A percentile compares a stretch with the other conserved stretches of the same genome.
Evolutionary conservation across 2,888 invertebrate species (phyloP).

Genomic region (Atrina japonica): DNA sequence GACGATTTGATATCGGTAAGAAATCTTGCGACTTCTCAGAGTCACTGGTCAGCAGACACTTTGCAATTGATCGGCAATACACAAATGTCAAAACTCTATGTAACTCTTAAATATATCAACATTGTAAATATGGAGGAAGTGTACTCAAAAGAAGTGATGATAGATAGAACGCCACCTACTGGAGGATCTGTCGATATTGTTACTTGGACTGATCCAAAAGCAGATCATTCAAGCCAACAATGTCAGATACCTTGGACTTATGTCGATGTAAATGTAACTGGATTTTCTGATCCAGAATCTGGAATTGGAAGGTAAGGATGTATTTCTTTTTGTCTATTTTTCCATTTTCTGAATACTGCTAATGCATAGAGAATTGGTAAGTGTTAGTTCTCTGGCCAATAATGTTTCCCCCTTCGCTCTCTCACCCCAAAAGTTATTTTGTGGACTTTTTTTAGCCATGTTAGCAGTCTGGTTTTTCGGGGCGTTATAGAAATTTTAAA

Average conservation of each 20-base stretch:
- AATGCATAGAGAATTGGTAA: no score
- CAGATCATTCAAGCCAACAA: background rate
- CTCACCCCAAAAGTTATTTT: no score
- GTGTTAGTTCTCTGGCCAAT: no score
- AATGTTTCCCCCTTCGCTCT: no score
- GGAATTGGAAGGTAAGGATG: conserved; percentile 40
- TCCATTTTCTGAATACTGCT: no score
- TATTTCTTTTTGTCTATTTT: no score
- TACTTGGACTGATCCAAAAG: conserved; percentile 5
- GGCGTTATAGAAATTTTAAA: no score
- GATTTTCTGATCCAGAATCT: conserved; percentile 47
- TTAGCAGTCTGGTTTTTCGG: no score
- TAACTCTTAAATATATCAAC: conserved; percentile 42
- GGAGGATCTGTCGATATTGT: conserved; percentile 1
- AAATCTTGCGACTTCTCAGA: background rate
- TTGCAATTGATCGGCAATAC: background rate
- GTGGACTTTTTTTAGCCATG: no score
- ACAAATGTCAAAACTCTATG: conserved; percentile 23
- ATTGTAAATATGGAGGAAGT: conserved; percentile 3
- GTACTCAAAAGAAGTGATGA: background rate
- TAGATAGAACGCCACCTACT: conserved; percentile 18
- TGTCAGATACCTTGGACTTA: conserved; percentile 55
- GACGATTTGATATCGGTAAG: background rate
- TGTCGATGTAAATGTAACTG: conserved; percentile 41
- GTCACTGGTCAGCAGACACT: background rate